A percentile compares a stretch with the other conserved stretches of the same genome.
Conservation (phyloP, 2,113 vertebrate species). For the Circaetus cinerascens region DNA sequence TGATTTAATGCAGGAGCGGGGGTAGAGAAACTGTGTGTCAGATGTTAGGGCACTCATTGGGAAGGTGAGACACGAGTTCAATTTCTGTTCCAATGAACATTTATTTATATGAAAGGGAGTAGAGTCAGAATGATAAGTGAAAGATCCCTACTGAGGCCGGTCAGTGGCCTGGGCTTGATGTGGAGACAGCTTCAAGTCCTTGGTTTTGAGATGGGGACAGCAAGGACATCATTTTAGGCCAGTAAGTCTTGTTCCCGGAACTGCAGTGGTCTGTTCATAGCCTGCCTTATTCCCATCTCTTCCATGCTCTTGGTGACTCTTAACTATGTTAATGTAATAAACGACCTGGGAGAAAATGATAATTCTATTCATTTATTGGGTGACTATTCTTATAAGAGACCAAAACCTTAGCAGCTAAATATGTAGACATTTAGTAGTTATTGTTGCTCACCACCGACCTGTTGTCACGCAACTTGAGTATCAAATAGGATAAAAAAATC, state of each 20-base stretch:
- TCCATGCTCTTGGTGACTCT: neutral
- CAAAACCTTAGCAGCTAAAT: neutral
- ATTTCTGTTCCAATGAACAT: neutral
- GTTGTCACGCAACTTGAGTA: neutral
- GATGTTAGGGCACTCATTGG: neutral
- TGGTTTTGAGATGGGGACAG: neutral
- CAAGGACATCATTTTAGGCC: neutral
- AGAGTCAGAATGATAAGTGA: neutral
- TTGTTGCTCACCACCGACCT: neutral
- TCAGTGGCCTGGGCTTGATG: neutral
- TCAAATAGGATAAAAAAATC: neutral
- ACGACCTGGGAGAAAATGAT: neutral
- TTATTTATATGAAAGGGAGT: neutral
- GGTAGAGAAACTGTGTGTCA: neutral
- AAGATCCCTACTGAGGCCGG: neutral
- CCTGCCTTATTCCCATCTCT: neutral
- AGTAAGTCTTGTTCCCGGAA: neutral
- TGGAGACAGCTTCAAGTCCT: neutral
- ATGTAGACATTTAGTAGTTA: neutral
- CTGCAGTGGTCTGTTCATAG: neutral
- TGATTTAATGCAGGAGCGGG: neutral
- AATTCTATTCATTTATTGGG: neutral
- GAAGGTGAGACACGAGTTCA: neutral
- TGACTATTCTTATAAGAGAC: neutral
- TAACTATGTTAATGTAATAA: neutral